Evolutionary conservation across 2,113 vertebrate species (phyloP).

Genomic region (Cavia aperea): DNA sequence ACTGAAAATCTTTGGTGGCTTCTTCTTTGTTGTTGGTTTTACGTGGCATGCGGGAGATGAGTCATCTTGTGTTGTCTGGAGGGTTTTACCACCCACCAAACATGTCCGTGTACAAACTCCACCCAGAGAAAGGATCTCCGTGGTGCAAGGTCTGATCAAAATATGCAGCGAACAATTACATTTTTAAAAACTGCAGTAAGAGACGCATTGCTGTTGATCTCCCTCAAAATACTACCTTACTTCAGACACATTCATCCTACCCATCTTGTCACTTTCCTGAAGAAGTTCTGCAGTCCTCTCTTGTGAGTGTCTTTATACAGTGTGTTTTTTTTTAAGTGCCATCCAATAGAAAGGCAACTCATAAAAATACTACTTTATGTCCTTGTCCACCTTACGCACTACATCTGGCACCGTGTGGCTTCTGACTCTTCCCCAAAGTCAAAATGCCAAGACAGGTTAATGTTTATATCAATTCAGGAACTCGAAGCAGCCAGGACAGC

Average conservation of each 20-base stretch:
- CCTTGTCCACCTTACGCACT: neutral
- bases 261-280: neutral
- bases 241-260: neutral
- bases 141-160: neutral
- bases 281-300: neutral
- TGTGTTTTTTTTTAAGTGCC: neutral
- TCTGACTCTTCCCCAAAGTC: neutral
- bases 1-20: neutral
- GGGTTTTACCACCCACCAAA: neutral
- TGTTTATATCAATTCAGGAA: neutral
- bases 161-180: neutral
- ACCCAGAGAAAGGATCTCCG: neutral
- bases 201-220: neutral
- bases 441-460: neutral
- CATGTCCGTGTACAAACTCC: neutral
- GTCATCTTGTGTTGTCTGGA: neutral
- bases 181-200: neutral
- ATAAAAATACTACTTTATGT: neutral
- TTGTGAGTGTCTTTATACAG: neutral
- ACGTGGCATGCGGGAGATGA: accelerated
- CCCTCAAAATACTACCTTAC: neutral
- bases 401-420: neutral
- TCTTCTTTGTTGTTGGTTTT: slow-evolving; percentile 7
- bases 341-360: neutral
- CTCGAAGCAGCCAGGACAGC: neutral